Conservation (phyloP, 2,888 invertebrate genomes). For the Troides oblongomaculatus region DNA sequence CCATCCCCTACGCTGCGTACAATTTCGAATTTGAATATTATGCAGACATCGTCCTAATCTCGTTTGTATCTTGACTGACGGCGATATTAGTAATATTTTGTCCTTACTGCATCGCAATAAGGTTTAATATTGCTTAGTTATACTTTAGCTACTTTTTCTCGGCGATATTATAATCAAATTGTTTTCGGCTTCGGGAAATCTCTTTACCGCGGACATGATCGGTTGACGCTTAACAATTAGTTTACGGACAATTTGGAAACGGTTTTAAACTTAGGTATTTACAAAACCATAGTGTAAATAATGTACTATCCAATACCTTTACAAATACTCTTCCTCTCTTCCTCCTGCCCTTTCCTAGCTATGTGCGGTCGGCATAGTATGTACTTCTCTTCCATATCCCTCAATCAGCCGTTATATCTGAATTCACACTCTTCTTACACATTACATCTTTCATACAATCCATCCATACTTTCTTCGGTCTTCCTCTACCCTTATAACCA, state of each 20-base stretch:
- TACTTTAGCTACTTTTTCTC: constrained; percentile 9
- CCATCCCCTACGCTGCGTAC: constrained; percentile 32
- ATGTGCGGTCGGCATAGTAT: too few relatives aligned
- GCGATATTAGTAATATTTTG: constrained; percentile 27
- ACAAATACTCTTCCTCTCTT: too few relatives aligned
- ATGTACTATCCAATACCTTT: too few relatives aligned
- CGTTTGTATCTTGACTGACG: constrained; percentile 42
- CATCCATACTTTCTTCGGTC: too few relatives aligned
- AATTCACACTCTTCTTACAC: too few relatives aligned
- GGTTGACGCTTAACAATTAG: constrained; percentile 50
- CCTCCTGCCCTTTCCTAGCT: too few relatives aligned
- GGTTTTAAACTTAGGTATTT: not conserved
- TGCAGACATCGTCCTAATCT: constrained; percentile 40
- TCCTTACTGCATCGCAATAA: constrained; percentile 16
- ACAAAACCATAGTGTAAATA: not conserved
- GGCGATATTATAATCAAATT: constrained; percentile 28
- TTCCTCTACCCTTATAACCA: too few relatives aligned
- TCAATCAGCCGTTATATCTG: too few relatives aligned
- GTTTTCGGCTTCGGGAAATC: constrained; percentile 42
- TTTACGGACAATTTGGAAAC: constrained; percentile 13
- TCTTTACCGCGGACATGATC: constrained; percentile 54
- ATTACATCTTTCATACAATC: too few relatives aligned
- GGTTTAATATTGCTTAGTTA: constrained; percentile 16
- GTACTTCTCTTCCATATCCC: too few relatives aligned
- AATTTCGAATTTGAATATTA: constrained; percentile 43